A percentile compares a stretch with the other conserved stretches of the same genome.
phyloP scores from a whole-genome alignment of 2,113 vertebrate species.

The Clarias macrocephalus region DNA sequence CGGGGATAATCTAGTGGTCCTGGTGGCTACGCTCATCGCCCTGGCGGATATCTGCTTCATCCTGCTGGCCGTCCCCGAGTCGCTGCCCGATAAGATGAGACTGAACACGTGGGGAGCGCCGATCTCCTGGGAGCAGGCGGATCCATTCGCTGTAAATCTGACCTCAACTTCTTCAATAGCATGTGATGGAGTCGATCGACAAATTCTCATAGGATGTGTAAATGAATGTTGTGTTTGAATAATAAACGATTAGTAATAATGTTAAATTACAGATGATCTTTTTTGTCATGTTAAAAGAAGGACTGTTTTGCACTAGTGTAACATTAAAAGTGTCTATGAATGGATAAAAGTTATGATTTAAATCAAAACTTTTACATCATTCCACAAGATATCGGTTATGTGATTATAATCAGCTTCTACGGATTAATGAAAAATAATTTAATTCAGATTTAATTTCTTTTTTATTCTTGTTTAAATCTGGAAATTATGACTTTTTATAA shows the following conservation, averaged over 20 bases:
- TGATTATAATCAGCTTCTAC: not conserved
- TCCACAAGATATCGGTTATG: no score
- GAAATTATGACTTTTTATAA: not conserved
- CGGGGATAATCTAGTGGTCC: constrained; percentile 86
- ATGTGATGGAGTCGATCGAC: not conserved
- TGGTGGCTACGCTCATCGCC: constrained; percentile 86
- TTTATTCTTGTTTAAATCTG: not conserved
- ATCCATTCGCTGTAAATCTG: constrained; percentile 85
- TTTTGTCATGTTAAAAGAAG: no score
- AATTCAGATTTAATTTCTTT: not conserved
- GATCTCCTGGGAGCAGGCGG: constrained; percentile 93
- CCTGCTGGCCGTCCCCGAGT: constrained; percentile 89
- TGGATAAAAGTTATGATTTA: no score
- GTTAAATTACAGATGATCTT: no score
- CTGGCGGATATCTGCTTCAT: constrained; percentile 91
- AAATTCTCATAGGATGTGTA: not conserved
- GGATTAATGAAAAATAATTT: not conserved
- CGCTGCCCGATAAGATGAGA: constrained; percentile 88
- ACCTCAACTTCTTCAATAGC: not conserved
- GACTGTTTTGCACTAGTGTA: no score
- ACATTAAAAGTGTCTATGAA: no score
- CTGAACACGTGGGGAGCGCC: constrained; percentile 85
- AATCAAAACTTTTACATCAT: no score
- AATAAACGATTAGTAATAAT: not conserved
- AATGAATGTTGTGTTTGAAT: not conserved